Percentiles rank a stretch among this genome's conserved stretches.
phyloP scores from a whole-genome alignment of 2,888 invertebrate genomes.

The Meiosimyza platycephala region DNA sequence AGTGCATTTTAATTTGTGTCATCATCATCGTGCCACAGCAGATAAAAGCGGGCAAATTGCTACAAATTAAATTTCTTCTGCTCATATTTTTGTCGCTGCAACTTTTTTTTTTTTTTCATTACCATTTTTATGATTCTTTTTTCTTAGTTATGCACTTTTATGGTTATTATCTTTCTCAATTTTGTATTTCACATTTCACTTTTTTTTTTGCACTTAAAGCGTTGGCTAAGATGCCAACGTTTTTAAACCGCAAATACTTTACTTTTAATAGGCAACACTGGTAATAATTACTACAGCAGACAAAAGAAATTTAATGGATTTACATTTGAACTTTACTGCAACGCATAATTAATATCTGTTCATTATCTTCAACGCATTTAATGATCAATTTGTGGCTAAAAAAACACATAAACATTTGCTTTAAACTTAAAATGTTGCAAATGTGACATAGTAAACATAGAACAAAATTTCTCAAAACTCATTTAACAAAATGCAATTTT shows the following conservation, averaged over 20 bases:
- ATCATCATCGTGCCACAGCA: conserved; percentile 14
- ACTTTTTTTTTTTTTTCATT: neutral
- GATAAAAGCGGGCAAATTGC: conserved; percentile 27
- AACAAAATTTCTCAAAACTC: no score
- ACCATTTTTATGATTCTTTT: conserved; percentile 10
- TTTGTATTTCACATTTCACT: neutral
- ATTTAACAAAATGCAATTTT: no score
- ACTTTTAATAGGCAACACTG: conserved; percentile 7
- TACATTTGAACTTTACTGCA: neutral
- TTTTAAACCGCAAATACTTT: neutral
- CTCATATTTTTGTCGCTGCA: conserved; percentile 1
- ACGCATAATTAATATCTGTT: no score
- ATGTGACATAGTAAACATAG: no score
- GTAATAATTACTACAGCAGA: neutral
- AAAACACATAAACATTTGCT: no score
- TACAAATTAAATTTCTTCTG: conserved; percentile 25
- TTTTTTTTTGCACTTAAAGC: neutral
- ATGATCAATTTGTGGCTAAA: no score
- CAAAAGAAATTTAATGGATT: neutral
- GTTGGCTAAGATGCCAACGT: neutral
- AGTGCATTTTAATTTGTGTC: conserved; percentile 31
- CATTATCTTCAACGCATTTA: no score
- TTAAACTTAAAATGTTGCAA: no score
- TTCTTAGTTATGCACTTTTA: conserved; percentile 1
- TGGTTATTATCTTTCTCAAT: neutral